These are phyloP conservation scores for Augochlorella aurata DNA, from an alignment of 2,888 invertebrate genomes.

Conservation along the genomic window DNA sequence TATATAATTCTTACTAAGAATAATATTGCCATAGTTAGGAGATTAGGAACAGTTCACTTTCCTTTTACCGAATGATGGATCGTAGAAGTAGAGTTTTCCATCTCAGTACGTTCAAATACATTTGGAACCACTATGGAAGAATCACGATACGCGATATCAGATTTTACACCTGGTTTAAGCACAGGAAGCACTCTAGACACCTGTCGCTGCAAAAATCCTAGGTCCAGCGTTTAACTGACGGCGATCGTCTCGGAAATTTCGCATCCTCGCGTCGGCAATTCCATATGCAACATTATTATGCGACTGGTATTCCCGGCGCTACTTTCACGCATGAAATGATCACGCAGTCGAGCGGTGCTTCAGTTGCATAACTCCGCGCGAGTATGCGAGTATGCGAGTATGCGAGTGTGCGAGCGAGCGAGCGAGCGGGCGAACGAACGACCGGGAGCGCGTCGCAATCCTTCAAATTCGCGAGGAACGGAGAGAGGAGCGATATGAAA, in stretches of 20 bases:
- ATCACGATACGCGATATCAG: too few relatives aligned
- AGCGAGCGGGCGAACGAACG: not conserved
- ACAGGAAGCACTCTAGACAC: too few relatives aligned
- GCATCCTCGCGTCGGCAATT: conserved; percentile 40
- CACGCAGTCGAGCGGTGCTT: conserved; percentile 5
- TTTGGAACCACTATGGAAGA: too few relatives aligned
- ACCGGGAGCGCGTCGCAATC: conserved; percentile 42
- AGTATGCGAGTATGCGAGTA: too few relatives aligned
- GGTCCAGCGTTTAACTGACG: not conserved
- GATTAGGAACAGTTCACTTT: too few relatives aligned
- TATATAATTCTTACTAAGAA: not conserved
- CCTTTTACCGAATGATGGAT: too few relatives aligned
- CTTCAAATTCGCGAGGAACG: conserved; percentile 43
- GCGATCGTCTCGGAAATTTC: conserved; percentile 17
- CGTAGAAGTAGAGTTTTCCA: too few relatives aligned
- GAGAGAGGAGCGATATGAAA: not conserved
- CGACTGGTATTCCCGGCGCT: conserved; percentile 52
- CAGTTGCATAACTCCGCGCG: conserved; percentile 32
- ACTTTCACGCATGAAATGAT: conserved; percentile 29
- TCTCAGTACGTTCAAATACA: too few relatives aligned
- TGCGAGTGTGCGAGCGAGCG: not conserved
- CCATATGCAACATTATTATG: conserved; percentile 59
- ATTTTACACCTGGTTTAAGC: not conserved
- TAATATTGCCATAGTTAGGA: not conserved
- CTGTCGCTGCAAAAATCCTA: not conserved